Evolutionary conservation across 2,888 invertebrate genomes (phyloP).

Genomic region (Apamea anceps): DNA sequence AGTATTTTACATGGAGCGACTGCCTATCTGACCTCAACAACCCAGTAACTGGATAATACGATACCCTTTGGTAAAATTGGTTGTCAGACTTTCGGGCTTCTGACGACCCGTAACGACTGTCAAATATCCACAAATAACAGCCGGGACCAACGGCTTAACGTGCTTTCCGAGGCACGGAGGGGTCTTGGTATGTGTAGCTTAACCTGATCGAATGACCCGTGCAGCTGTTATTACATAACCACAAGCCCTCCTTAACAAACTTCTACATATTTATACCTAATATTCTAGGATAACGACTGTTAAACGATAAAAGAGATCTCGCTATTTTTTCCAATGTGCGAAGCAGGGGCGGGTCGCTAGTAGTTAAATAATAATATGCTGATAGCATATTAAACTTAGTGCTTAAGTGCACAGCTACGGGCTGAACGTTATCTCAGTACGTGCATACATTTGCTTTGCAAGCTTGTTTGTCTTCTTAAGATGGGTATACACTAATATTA

Average conservation of each 20-base stretch:
- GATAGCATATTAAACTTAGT: conserved; percentile 31
- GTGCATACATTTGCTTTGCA: conserved; percentile 36
- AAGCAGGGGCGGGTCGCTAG: neutral
- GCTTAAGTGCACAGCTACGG: conserved; percentile 25
- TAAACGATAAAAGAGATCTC: neutral
- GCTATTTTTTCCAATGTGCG: neutral
- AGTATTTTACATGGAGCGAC: no score
- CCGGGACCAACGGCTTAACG: no score
- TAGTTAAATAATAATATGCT: neutral
- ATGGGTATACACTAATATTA: conserved; percentile 9
- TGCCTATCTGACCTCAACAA: no score
- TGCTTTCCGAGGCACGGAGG: no score
- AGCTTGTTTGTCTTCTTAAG: conserved; percentile 33
- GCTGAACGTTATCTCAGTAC: conserved; percentile 29
- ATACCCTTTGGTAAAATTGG: no score
- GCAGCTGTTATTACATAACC: no score
- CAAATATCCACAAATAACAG: no score
- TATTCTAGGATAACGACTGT: neutral
- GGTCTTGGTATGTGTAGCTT: no score
- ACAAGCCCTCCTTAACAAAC: neutral
- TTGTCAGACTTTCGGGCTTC: no score
- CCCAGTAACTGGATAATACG: no score
- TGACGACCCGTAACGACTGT: no score
- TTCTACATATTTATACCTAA: neutral
- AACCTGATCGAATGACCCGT: no score